Evolutionary conservation across 2,888 invertebrate genomes (phyloP), one percentile per base, ranked within the genome.

Genomic region (Thera obeliscata): DNA sequence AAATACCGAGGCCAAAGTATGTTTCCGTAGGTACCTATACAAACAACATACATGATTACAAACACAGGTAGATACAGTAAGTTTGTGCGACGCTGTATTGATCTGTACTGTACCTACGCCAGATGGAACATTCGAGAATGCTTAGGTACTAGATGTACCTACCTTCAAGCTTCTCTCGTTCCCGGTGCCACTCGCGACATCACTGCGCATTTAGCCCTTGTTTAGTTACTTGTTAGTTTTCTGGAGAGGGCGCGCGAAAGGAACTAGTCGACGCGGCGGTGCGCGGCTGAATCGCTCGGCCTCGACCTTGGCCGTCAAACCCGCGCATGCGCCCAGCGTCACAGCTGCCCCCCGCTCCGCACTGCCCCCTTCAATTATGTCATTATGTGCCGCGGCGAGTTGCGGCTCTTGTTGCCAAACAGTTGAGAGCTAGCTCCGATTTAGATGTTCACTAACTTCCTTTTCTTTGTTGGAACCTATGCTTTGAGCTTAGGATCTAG

Each of bases 251-350:
- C 82, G 84, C 84, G 81, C 84, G 76, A 81, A 85, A 86, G 82
- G 85, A 83, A 89, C 91, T 85, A 83, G 86, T 88, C 88, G 85
- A 86, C 83, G 88, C 91, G 91, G 86, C 91, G 90, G 92, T 88
- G 91, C 91, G 91, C 91, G 90, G 91, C 87, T 76, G 91, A 92
- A 88, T 93, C 90, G 90, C 87, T 82, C 88, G 89, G 86, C 93
- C 92, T 93, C 93, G 93, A 93, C 93, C 93, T 93, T 93, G 93
- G 93, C 93, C 93, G 91, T 89, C 93, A 93, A 93, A 93, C 87
- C 80, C 86, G 93, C 93, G 93, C 93, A 92, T 91, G 93, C 93
- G 91, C 84, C 87, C 88, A 89, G 87, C 88, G 80, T 77, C 86
- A 78, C 77, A 72, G 76, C 78, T 68, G 83, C 84, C 76, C 76